These are phyloP conservation scores for Metallyticus violacea DNA, from an alignment of 2,888 invertebrate species.

Conservation along the genomic window DNA sequence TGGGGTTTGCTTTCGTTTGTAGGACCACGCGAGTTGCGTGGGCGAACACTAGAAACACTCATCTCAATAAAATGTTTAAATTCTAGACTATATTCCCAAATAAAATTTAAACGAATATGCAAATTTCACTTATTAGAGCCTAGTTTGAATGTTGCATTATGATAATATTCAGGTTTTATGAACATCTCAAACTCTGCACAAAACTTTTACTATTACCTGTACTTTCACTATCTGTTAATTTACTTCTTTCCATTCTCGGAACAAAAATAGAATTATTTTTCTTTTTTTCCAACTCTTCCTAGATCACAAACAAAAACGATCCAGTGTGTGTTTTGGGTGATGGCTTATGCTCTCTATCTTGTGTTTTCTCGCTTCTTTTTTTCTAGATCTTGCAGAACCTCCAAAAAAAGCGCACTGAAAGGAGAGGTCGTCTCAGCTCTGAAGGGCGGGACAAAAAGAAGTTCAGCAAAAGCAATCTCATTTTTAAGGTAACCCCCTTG, in stretches of 20 bases:
- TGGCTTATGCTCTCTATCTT: constrained; percentile 60
- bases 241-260: constrained; percentile 16
- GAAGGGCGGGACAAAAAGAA: constrained; percentile 84
- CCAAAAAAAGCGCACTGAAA: constrained; percentile 97
- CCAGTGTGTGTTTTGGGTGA: constrained; percentile 29
- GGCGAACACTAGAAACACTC: not conserved
- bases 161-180: not conserved
- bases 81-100: not conserved
- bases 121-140: not conserved
- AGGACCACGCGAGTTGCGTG: not conserved
- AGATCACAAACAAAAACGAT: constrained; percentile 1
- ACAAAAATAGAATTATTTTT: constrained; percentile 1
- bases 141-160: not conserved
- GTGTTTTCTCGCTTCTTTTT: constrained; percentile 72
- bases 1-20: constrained; percentile 1
- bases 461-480: constrained; percentile 95
- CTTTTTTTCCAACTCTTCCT: not conserved
- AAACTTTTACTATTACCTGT: not conserved
- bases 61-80: not conserved
- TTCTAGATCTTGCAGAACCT: constrained; percentile 99
- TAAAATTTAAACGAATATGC: not conserved
- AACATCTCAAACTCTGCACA: not conserved
- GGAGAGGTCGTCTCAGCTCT: constrained; percentile 94
- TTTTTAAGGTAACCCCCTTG: constrained; percentile 88
- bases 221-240: constrained; percentile 6